Base-by-base conservation (phyloP, 2,888 invertebrate genomes). In the Sphinx pinastri region DNA sequence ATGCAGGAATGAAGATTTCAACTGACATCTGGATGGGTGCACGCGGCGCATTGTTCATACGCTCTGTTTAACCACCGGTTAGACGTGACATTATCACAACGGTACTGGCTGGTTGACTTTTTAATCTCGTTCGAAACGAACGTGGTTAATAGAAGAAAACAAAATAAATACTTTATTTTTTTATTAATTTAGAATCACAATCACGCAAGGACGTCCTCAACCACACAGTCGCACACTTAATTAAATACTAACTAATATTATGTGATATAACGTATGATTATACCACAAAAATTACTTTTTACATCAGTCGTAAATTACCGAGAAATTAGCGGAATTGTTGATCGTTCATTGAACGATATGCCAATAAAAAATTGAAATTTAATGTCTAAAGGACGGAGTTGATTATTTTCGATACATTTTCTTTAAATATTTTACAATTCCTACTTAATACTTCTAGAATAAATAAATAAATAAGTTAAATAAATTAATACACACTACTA, bases 131-230 rank as follows among this genome's bases (percentile, higher is more conserved):
- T 72, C 72, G 54, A 38, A 14, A 67, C 14, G 58, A 66, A 19
- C 49, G 31, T 63, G 76, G 72, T 51, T 49, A 49, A 52, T 19
- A 31, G 71, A 25, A 68, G 74, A 79, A 75, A 71, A 74, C 68
- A 75, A 71, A 67, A 72, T 75, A 73, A 73, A 72, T 77, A 67
- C 72, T 75, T 78, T 76, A 81, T 76, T 80, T 82, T 25, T 83
- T 84, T 85, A 90, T 90, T 90, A 90, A 87, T 91, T 88, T 86
- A 90, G 89, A 89, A 88, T 88, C 90, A 91, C 93, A 93, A 86
- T 77, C 93, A 93, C 84, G 87, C 94, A 92, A 93, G 94, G 94
- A 94, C 94, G 94, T 94, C 94, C 94, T 90, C 93, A 94, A 84
- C 83, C 93, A 93, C 81, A 81, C 93, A 83, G 84, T 85, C 90